These are phyloP conservation scores for Cristatella mucedo DNA, from an alignment of 2,888 invertebrate genomes.

Conservation along the genomic window DNA sequence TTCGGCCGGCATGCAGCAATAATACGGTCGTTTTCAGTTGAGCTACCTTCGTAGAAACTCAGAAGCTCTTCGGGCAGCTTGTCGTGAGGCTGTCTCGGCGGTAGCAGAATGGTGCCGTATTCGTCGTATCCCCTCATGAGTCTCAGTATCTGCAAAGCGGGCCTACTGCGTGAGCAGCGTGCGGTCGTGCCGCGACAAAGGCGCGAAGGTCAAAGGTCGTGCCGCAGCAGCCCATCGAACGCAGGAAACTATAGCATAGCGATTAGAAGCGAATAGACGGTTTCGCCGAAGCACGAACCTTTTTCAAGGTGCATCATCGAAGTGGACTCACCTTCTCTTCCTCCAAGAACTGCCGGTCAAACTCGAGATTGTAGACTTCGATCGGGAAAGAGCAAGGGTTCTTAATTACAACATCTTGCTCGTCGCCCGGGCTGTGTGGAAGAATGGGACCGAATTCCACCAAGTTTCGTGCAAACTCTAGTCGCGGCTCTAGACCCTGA, in stretches of 20 bases:
- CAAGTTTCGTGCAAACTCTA: slow-evolving; percentile 33
- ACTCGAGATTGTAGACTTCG: slow-evolving; percentile 53
- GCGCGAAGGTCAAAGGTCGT: no score
- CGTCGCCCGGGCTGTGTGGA: slow-evolving; percentile 48
- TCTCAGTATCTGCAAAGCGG: slow-evolving; percentile 30
- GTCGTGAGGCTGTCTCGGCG: slow-evolving; percentile 32
- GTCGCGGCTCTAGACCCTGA: slow-evolving; percentile 34
- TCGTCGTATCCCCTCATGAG: slow-evolving; percentile 39
- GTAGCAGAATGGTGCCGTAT: slow-evolving; percentile 35
- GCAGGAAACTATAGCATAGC: no score
- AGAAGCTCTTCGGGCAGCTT: slow-evolving; percentile 35
- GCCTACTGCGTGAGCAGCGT: no score
- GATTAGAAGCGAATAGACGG: no score
- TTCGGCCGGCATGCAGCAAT: neutral
- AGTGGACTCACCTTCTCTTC: slow-evolving; percentile 36
- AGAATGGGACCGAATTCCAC: slow-evolving; percentile 49
- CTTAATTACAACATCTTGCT: slow-evolving; percentile 46
- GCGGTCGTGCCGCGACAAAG: no score
- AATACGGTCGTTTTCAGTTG: neutral
- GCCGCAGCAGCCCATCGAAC: no score
- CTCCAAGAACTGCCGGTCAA: slow-evolving; percentile 42
- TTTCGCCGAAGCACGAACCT: no score
- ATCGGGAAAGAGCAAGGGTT: slow-evolving; percentile 52
- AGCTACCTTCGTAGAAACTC: slow-evolving; percentile 34
- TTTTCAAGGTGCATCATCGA: no score